These are phyloP conservation scores for Lypha dubia DNA, from an alignment of 2,888 invertebrate species.

Conservation along the genomic window DNA sequence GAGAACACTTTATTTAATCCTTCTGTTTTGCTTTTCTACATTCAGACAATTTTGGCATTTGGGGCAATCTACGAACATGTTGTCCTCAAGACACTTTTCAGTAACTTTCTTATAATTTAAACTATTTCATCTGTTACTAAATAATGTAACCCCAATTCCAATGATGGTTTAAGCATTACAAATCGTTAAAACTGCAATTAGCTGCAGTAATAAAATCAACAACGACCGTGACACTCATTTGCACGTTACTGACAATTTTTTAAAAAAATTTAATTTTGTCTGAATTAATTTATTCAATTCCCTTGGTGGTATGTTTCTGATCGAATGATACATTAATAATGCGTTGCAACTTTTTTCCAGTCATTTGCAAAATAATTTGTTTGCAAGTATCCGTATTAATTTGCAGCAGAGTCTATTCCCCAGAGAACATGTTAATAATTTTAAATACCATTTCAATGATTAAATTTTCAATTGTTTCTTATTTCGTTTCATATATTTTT, in stretches of 20 bases:
- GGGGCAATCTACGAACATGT: too few relatives aligned
- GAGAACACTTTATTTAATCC: too few relatives aligned
- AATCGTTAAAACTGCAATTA: neutral
- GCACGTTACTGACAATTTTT: neutral
- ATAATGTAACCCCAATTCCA: too few relatives aligned
- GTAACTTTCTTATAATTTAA: too few relatives aligned
- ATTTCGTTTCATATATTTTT: constrained; percentile 7
- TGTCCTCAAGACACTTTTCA: too few relatives aligned
- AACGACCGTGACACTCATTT: neutral
- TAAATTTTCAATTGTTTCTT: constrained; percentile 34
- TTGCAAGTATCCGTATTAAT: constrained; percentile 3
- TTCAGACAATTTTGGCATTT: too few relatives aligned
- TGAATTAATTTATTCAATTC: neutral
- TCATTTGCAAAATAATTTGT: neutral
- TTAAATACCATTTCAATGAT: constrained; percentile 49
- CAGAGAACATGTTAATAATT: constrained; percentile 39
- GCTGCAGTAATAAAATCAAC: neutral
- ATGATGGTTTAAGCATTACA: too few relatives aligned
- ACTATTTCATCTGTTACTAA: too few relatives aligned
- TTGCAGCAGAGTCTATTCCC: constrained; percentile 15
- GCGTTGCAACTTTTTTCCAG: neutral
- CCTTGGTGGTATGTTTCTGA: neutral
- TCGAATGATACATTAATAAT: neutral
- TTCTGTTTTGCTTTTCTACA: too few relatives aligned
- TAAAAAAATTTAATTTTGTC: neutral